Evolutionary conservation across 2,888 invertebrate genomes (phyloP).

Genomic region (Eurytoma adleriae): DNA sequence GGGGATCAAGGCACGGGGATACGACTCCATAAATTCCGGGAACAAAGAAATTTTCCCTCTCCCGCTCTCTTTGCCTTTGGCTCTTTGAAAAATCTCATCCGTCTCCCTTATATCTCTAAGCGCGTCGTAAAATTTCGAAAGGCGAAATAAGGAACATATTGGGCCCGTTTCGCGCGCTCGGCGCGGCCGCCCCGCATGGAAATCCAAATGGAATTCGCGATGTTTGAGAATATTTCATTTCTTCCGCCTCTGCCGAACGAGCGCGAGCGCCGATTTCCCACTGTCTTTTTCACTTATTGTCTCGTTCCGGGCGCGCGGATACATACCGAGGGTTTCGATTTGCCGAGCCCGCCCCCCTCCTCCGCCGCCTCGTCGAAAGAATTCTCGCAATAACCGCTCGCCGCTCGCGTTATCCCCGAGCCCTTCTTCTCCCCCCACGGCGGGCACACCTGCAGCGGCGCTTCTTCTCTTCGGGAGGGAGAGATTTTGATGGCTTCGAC

Average conservation of each 20-base stretch:
- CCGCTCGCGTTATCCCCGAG: neutral
- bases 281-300: conserved; percentile 54
- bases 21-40: conserved; percentile 23
- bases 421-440: neutral
- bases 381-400: conserved; percentile 42
- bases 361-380: conserved; percentile 1
- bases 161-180: neutral
- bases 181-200: conserved; percentile 52
- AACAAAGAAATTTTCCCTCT: neutral
- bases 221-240: conserved; percentile 63
- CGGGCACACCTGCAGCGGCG: neutral
- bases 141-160: conserved; percentile 36
- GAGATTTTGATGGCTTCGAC: conserved; percentile 43
- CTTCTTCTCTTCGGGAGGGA: neutral
- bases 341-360: conserved; percentile 28
- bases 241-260: neutral
- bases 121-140: conserved; percentile 41
- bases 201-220: conserved; percentile 63
- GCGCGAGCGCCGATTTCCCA: conserved; percentile 17
- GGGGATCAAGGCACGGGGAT: neutral
- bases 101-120: conserved; percentile 20
- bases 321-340: conserved; percentile 48
- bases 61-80: neutral
- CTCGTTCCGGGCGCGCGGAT: conserved; percentile 35
- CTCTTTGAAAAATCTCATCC: conserved; percentile 32